Base-by-base conservation (phyloP, 2,113 vertebrate species). In the Hystrix brachyura region DNA sequence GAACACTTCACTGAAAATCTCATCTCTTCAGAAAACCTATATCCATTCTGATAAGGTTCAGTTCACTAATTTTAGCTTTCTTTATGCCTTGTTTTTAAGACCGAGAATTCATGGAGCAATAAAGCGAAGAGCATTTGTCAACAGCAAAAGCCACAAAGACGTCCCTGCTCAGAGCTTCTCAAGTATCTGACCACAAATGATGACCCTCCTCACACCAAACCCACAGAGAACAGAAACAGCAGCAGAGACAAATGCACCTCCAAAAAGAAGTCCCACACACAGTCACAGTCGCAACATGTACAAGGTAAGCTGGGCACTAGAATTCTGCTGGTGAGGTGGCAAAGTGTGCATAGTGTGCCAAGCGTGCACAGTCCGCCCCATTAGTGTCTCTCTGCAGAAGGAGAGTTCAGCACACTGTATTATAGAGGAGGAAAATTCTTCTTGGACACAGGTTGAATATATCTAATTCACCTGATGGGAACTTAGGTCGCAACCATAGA, bases 121-220 rank as follows among this genome's bases (percentile, higher is more conserved):
- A 99, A 99, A 99, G 98, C 99, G 1, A 99, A 99, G 98, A 99
- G 99, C 98, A 98, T 99, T 98, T 99, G 99, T 98, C 98, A 99
- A 98, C 99, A 99, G 97, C 99, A 99, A 98, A 99, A 99, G 98
- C 99, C 99, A 97, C 99, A 99, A 98, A 99, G 99, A 98, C 99
- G 99, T 97, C 99, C 99, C 85, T 99, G 99, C 99, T 99, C 99
- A 10, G 99, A 99, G 99, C 99, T 99, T 98, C 99, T 99, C 97
- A 99, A 99, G 98, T 99, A 99, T 99, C 99, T 99, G 98, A 99
- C 99, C 97, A 99, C 99, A 19, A 99, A 99, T 53, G 99, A 99
- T 99, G 99, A 99, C 98, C 99, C 99, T 98, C 99, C 99, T 98
- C 99, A 99, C 98, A 99, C 98, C 98, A 99, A 99, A 99, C 98